Conservation (phyloP, 2,113 vertebrate genomes). For the Eretmodus cyanostictus region DNA sequence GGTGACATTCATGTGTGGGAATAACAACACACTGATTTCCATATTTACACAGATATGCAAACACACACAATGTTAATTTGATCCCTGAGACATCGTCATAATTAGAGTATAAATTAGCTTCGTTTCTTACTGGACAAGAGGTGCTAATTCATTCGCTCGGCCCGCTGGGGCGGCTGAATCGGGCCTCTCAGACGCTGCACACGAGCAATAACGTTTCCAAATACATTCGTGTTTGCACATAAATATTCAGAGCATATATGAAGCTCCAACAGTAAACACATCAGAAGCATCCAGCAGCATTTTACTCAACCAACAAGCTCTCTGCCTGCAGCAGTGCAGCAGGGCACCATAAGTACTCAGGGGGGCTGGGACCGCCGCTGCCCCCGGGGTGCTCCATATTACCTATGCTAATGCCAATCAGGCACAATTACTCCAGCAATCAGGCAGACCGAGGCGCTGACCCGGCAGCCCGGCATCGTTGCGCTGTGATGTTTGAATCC, state of each 20-base stretch:
- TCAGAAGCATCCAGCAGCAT: conserved; percentile 33
- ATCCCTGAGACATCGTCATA: conserved; percentile 49
- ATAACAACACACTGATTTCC: conserved; percentile 44
- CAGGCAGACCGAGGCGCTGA: conserved; percentile 5
- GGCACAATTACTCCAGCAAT: conserved; percentile 51
- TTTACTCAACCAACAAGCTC: conserved; percentile 50
- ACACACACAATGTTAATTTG: conserved; percentile 53
- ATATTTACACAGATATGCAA: conserved; percentile 57
- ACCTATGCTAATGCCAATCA: conserved; percentile 67
- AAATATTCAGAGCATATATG: conserved; percentile 34
- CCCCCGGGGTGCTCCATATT: conserved; percentile 47
- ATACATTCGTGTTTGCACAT: conserved; percentile 34
- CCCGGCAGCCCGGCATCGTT: neutral
- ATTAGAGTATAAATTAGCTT: conserved; percentile 67
- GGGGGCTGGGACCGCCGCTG: conserved; percentile 57
- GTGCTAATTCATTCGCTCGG: conserved; percentile 56
- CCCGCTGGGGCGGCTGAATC: neutral
- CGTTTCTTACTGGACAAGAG: conserved; percentile 58
- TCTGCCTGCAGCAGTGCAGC: conserved; percentile 42
- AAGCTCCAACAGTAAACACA: conserved; percentile 36
- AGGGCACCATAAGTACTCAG: conserved; percentile 61
- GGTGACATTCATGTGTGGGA: conserved; percentile 35
- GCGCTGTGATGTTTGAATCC: neutral
- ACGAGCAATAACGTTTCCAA: conserved; percentile 34
- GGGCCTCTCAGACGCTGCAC: neutral